Conservation (phyloP, 2,113 vertebrate genomes). For the Podocnemis expansa region DNA sequence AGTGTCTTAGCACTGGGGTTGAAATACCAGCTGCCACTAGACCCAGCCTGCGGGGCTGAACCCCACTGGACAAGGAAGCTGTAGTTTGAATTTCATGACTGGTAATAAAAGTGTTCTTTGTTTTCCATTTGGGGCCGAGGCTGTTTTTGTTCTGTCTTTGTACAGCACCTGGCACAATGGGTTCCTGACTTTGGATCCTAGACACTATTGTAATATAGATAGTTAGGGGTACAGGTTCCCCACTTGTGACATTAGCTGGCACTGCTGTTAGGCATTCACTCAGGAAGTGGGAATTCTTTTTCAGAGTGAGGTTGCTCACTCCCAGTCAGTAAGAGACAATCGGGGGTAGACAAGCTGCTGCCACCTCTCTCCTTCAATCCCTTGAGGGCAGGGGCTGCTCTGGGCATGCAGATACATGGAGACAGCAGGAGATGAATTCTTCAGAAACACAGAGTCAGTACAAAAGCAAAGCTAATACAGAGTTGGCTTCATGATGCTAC, state of each 20-base stretch:
- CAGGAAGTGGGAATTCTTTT: background rate
- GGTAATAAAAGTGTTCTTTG: too few species aligned
- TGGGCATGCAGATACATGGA: background rate
- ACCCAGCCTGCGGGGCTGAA: background rate
- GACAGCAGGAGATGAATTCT: too few species aligned
- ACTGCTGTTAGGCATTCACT: background rate
- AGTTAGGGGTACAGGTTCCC: background rate
- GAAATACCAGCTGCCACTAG: background rate
- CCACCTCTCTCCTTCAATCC: accelerated
- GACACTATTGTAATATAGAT: too few species aligned
- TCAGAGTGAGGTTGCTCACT: background rate
- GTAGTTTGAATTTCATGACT: background rate
- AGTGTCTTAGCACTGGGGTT: background rate
- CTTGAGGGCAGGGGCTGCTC: background rate
- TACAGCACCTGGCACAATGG: too few species aligned
- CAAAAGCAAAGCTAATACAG: background rate
- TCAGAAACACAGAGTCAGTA: background rate
- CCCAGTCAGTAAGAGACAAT: background rate
- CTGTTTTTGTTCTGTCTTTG: too few species aligned
- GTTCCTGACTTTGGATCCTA: too few species aligned
- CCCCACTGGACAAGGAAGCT: background rate
- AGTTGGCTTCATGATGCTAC: background rate
- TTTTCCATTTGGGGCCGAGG: too few species aligned
- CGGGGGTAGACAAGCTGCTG: background rate
- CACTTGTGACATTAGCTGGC: background rate